Evolutionary conservation across 2,113 vertebrate species (phyloP).

Genomic region (Seriola quinqueradiata): DNA sequence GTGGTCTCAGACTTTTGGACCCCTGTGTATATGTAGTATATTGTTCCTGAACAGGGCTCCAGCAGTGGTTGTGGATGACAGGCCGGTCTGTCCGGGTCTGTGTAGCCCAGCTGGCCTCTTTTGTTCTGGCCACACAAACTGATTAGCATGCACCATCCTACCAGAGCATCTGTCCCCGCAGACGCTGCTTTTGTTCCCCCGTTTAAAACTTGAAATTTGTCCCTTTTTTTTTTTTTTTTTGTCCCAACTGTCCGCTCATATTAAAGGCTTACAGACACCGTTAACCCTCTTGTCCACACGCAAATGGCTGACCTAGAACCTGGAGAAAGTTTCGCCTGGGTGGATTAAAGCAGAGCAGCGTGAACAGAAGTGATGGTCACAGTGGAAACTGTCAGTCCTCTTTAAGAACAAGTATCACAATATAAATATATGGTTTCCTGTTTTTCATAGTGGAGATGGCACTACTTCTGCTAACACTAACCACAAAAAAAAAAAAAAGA

Average conservation of each 20-base stretch:
- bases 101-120: constrained; percentile 67
- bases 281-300: neutral
- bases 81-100: constrained; percentile 20
- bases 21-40: neutral
- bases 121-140: constrained; percentile 64
- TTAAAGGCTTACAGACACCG: neutral
- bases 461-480: too few relatives aligned
- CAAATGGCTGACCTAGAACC: constrained; percentile 11
- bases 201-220: constrained; percentile 37
- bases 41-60: neutral
- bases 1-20: too few relatives aligned
- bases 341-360: neutral
- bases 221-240: constrained; percentile 32
- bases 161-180: constrained; percentile 71
- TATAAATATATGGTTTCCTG: neutral
- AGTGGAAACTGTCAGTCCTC: too few relatives aligned
- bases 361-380: too few relatives aligned
- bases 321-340: neutral
- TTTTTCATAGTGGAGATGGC: too few relatives aligned
- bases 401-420: neutral
- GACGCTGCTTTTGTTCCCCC: constrained; percentile 65
- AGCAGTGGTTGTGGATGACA: neutral
- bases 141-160: constrained; percentile 70
- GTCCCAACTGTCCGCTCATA: constrained; percentile 31
- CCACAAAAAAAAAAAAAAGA: too few relatives aligned